These are phyloP conservation scores for Pilophorus perplexus DNA, from an alignment of 2,888 invertebrate species.

Conservation along the genomic window DNA sequence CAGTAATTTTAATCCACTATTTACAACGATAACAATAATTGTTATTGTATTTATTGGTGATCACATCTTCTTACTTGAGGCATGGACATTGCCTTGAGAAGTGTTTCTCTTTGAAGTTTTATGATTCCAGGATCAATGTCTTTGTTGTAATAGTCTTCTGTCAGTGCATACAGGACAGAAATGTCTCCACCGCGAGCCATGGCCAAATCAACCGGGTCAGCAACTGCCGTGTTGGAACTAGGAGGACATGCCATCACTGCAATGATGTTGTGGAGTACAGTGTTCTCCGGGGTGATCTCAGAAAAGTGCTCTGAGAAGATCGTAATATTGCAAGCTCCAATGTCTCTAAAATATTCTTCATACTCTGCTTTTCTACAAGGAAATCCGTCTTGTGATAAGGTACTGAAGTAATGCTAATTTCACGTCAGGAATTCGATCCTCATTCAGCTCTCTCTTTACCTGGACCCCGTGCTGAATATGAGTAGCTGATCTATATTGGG, in stretches of 20 bases:
- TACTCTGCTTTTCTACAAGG: constrained; percentile 61
- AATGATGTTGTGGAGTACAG: constrained; percentile 61
- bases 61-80: constrained; percentile 72
- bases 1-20: too few species aligned
- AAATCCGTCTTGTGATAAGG: constrained; percentile 58
- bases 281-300: constrained; percentile 52
- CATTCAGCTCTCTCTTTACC: constrained; percentile 37
- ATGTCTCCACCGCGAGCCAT: constrained; percentile 69
- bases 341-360: constrained; percentile 63
- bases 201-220: constrained; percentile 67
- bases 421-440: not conserved
- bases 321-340: constrained; percentile 60
- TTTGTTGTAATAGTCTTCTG: constrained; percentile 62
- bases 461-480: constrained; percentile 62
- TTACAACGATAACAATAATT: too few species aligned
- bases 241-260: constrained; percentile 73
- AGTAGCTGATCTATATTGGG: constrained; percentile 60
- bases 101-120: constrained; percentile 71
- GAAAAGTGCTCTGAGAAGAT: constrained; percentile 49
- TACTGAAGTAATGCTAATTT: not conserved
- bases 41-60: too few species aligned
- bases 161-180: constrained; percentile 68
- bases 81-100: constrained; percentile 71
- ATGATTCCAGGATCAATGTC: constrained; percentile 55
- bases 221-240: constrained; percentile 76